Percentiles rank a stretch among this genome's conserved stretches.
These are phyloP conservation scores for Hepsetus odoe DNA, from an alignment of 2,113 vertebrate genomes.

Conservation along the genomic window DNA sequence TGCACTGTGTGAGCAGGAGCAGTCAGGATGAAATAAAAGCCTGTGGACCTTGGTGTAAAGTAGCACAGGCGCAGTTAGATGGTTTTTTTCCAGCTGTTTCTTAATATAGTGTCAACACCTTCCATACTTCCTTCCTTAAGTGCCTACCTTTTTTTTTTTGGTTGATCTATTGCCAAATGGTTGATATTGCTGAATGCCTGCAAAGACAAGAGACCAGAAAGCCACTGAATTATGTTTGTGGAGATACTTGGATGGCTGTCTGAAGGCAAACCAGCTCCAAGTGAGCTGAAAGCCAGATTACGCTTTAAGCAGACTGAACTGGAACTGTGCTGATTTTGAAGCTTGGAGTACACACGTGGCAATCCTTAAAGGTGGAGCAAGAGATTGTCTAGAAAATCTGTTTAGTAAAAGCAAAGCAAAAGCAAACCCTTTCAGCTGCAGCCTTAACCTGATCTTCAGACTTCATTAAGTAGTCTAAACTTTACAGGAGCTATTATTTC, in stretches of 20 bases:
- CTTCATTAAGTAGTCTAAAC: too few relatives aligned
- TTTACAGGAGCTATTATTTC: too few relatives aligned
- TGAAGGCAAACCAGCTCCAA: constrained; percentile 58
- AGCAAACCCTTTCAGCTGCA: too few relatives aligned
- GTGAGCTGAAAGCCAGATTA: constrained; percentile 58
- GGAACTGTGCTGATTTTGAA: background rate
- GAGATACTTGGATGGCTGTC: constrained; percentile 44
- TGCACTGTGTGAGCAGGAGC: constrained; percentile 1
- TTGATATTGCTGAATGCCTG: background rate
- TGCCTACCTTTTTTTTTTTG: background rate
- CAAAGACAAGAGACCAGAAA: constrained; percentile 23
- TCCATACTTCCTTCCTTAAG: background rate
- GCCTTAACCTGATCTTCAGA: too few relatives aligned
- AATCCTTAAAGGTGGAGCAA: background rate
- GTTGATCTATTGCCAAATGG: background rate
- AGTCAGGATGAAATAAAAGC: background rate
- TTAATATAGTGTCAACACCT: constrained; percentile 19
- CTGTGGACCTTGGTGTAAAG: too few relatives aligned
- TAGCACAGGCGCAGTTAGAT: background rate
- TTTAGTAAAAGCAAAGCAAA: too few relatives aligned
- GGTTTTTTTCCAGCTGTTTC: too few relatives aligned
- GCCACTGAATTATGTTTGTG: constrained; percentile 39
- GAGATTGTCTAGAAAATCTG: background rate
- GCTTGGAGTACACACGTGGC: constrained; percentile 36
- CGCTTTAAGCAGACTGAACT: constrained; percentile 15